Conservation (phyloP, 2,797 vertebrate genomes). For the Hapalemur alaotrensis region DNA sequence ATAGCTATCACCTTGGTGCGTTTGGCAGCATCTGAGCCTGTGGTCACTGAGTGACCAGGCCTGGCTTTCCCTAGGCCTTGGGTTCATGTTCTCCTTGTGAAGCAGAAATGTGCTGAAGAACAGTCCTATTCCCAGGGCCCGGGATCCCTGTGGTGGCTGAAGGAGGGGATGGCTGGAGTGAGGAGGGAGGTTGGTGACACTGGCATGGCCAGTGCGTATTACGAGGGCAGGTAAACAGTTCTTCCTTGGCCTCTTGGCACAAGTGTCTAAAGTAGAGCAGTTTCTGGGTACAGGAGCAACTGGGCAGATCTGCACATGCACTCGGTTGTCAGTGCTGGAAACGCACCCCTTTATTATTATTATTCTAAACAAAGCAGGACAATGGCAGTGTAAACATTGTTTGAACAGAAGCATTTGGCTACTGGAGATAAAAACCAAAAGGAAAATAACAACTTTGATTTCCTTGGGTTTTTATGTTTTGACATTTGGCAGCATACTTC, state of each 20-base stretch:
- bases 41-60: neutral
- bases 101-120: neutral
- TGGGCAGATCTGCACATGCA: rapidly evolving
- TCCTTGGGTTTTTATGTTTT: slow-evolving; percentile 60
- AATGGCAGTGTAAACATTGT: slow-evolving; percentile 20
- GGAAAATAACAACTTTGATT: slow-evolving; percentile 62
- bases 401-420: slow-evolving; percentile 56
- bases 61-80: neutral
- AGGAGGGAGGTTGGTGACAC: neutral
- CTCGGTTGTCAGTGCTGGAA: neutral
- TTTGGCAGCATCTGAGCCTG: neutral
- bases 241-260: neutral
- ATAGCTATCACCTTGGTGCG: neutral
- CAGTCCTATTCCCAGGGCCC: neutral
- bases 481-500: slow-evolving; percentile 49
- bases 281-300: neutral
- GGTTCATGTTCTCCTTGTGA: neutral
- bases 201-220: neutral
- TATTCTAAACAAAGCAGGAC: slow-evolving; percentile 57
- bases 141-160: neutral
- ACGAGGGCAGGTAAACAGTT: neutral
- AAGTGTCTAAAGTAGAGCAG: neutral
- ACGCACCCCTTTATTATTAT: neutral
- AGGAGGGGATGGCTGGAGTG: neutral
- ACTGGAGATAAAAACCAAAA: slow-evolving; percentile 60